Evolutionary conservation across 2,888 invertebrate species (phyloP).

Genomic region (Neocrepidodera transversa): DNA sequence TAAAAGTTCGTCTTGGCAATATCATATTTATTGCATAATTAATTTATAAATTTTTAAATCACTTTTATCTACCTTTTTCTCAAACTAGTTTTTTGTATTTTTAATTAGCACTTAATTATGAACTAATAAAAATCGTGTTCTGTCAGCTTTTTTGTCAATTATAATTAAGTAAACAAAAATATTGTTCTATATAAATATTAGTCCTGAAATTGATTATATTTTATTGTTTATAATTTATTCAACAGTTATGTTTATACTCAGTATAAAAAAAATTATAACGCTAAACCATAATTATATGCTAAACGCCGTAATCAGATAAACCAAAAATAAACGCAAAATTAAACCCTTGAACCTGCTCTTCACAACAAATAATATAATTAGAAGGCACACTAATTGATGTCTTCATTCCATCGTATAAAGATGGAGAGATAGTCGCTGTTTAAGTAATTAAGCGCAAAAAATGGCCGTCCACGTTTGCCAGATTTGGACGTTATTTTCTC

Average conservation of each 20-base stretch:
- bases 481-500: constrained; percentile 34
- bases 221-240: neutral
- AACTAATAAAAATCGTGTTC: too few species aligned
- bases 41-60: too few species aligned
- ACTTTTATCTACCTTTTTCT: too few species aligned
- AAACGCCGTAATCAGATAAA: neutral
- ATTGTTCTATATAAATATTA: too few species aligned
- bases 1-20: too few species aligned
- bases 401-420: constrained; percentile 28
- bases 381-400: constrained; percentile 30
- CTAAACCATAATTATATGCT: neutral
- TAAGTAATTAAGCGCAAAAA: constrained; percentile 35
- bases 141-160: too few species aligned
- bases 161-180: too few species aligned
- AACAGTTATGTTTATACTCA: neutral
- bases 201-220: neutral
- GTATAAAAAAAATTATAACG: neutral
- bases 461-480: constrained; percentile 30
- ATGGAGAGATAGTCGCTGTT: constrained; percentile 27
- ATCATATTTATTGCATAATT: too few species aligned
- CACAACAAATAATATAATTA: constrained; percentile 27
- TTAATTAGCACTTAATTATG: too few species aligned
- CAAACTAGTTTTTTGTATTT: too few species aligned
- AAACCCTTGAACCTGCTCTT: constrained; percentile 9
- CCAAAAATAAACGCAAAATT: constrained; percentile 6